These are phyloP conservation scores for Escarpia spicata DNA, from an alignment of 2,888 invertebrate species.

Conservation along the genomic window DNA sequence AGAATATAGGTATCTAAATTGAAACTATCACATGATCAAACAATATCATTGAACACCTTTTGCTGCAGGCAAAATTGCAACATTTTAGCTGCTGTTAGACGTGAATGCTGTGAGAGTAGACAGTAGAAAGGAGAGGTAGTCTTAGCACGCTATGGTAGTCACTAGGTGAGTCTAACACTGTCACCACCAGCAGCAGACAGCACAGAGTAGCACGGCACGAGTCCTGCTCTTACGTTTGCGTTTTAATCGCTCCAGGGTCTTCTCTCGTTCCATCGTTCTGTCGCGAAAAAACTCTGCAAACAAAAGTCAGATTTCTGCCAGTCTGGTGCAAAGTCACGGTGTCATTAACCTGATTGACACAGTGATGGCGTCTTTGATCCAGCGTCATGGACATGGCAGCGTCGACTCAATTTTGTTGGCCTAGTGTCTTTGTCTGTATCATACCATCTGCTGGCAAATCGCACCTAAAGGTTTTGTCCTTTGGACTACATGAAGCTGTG, in stretches of 20 bases:
- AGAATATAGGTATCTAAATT: not conserved
- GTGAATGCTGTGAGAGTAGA: not conserved
- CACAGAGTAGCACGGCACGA: not conserved
- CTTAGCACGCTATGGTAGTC: not conserved
- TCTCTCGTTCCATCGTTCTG: constrained; percentile 53
- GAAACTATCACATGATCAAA: not conserved
- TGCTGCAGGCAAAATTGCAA: not conserved
- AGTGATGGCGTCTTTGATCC: too few species aligned
- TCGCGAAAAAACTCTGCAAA: constrained; percentile 36
- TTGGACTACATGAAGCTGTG: not conserved
- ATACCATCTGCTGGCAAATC: not conserved
- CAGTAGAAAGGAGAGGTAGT: not conserved
- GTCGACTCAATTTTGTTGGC: too few species aligned
- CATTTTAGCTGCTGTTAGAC: not conserved
- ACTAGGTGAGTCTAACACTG: not conserved
- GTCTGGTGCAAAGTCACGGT: not conserved
- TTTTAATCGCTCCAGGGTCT: constrained; percentile 60
- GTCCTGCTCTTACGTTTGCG: constrained; percentile 59
- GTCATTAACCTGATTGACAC: too few species aligned
- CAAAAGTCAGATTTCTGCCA: constrained; percentile 8
- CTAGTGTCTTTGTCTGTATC: too few species aligned
- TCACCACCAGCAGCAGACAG: constrained; percentile 22
- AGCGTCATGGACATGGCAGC: too few species aligned
- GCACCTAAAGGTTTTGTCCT: not conserved
- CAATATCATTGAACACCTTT: constrained; percentile 17